These are phyloP conservation scores for Eristalis pertinax DNA, from an alignment of 2,888 invertebrate species.

Conservation along the genomic window DNA sequence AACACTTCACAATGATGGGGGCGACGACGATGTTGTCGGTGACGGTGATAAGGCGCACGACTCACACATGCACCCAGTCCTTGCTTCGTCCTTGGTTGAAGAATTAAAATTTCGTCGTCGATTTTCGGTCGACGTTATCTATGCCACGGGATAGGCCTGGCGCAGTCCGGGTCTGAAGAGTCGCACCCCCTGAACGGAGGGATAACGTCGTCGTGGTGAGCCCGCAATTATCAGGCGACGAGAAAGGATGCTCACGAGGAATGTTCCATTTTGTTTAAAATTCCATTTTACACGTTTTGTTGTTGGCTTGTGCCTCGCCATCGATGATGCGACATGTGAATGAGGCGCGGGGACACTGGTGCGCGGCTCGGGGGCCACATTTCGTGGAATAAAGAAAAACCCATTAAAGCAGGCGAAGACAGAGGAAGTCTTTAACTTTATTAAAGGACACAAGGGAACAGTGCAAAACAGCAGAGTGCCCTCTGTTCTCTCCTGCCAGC, in stretches of 20 bases:
- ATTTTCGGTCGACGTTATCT: constrained; percentile 13
- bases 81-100: background rate
- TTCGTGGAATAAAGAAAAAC: constrained; percentile 45
- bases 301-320: constrained; percentile 16
- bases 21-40: background rate
- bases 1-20: constrained; percentile 47
- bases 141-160: background rate
- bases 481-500: too few relatives aligned
- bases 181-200: background rate
- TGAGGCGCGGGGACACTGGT: constrained; percentile 42
- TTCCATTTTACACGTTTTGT: constrained; percentile 28
- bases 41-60: background rate
- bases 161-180: background rate
- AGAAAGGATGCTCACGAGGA: constrained; percentile 16
- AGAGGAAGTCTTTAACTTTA: constrained; percentile 38
- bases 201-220: background rate
- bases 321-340: constrained; percentile 35
- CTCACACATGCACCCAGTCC: constrained; percentile 1
- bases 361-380: background rate
- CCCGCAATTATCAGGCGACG: background rate
- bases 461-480: too few relatives aligned
- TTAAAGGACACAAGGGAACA: constrained; percentile 7
- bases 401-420: constrained; percentile 46
- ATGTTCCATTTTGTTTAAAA: constrained; percentile 25
- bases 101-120: constrained; percentile 34